Conservation (phyloP, 2,797 vertebrate genomes). For the Chromobotia macracanthus region DNA sequence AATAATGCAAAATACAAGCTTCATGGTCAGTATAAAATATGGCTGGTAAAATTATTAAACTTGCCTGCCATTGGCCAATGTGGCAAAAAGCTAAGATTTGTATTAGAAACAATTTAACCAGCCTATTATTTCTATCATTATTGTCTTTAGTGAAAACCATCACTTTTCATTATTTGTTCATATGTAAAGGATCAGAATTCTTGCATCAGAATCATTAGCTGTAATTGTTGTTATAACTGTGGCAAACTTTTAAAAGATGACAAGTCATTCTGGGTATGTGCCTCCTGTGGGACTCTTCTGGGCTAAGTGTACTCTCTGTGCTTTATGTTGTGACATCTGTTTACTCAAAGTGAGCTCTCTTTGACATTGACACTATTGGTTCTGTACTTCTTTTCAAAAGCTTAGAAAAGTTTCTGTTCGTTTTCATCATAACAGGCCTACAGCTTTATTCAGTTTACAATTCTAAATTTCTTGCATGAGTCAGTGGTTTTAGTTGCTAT, state of each 20-base stretch:
- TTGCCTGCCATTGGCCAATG: too few species aligned
- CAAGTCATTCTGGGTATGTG: slow-evolving; percentile 19
- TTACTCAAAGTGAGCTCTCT: neutral
- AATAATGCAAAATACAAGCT: too few species aligned
- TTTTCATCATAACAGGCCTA: neutral
- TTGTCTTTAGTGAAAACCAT: neutral
- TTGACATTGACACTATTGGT: slow-evolving; percentile 9
- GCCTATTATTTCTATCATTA: neutral
- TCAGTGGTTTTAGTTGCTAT: neutral
- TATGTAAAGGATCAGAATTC: neutral
- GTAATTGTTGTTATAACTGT: slow-evolving; percentile 30
- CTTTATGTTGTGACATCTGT: slow-evolving; percentile 23
- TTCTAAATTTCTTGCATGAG: neutral
- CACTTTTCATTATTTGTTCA: neutral
- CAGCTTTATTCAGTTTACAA: neutral
- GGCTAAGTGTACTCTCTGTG: neutral
- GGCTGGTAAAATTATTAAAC: too few species aligned
- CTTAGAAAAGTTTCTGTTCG: neutral
- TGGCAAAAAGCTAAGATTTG: too few species aligned
- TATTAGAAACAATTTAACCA: neutral
- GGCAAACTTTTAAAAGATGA: slow-evolving; percentile 27
- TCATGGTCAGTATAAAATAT: too few species aligned
- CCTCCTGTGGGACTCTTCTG: neutral
- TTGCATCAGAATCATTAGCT: slow-evolving; percentile 29
- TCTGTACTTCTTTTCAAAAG: neutral